Conservation (phyloP, 2,888 invertebrate species). For the Drosophila neonasuta region DNA sequence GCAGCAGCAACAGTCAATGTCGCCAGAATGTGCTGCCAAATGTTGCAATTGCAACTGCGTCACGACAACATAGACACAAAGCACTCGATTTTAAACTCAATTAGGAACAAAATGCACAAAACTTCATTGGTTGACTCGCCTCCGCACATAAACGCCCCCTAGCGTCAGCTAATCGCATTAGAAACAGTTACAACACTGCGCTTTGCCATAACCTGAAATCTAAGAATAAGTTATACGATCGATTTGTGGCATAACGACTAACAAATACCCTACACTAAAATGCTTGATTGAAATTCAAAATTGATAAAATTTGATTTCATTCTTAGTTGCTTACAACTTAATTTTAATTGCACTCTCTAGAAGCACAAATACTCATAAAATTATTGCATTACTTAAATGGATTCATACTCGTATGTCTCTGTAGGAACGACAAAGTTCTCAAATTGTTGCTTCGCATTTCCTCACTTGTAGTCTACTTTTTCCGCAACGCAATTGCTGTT, state of each 20-base stretch:
- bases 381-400: no score
- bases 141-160: conserved; percentile 1
- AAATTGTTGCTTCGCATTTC: no score
- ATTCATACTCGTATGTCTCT: no score
- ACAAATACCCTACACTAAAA: conserved; percentile 6
- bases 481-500: neutral
- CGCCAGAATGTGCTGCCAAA: conserved; percentile 49
- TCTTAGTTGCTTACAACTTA: no score
- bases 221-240: neutral
- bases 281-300: neutral
- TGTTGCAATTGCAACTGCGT: conserved; percentile 27
- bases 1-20: conserved; percentile 38
- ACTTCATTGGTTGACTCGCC: conserved; percentile 1
- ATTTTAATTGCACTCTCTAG: no score
- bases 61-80: neutral
- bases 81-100: conserved; percentile 22
- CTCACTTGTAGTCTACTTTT: neutral
- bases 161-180: conserved; percentile 9
- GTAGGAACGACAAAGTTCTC: no score
- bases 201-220: neutral
- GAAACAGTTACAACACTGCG: conserved; percentile 8
- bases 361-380: no score
- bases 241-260: neutral
- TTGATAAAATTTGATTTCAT: no score
- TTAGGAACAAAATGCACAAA: conserved; percentile 17